Conservation (phyloP, 1,140 invertebrate genomes). For the Ladona fulva region DNA sequence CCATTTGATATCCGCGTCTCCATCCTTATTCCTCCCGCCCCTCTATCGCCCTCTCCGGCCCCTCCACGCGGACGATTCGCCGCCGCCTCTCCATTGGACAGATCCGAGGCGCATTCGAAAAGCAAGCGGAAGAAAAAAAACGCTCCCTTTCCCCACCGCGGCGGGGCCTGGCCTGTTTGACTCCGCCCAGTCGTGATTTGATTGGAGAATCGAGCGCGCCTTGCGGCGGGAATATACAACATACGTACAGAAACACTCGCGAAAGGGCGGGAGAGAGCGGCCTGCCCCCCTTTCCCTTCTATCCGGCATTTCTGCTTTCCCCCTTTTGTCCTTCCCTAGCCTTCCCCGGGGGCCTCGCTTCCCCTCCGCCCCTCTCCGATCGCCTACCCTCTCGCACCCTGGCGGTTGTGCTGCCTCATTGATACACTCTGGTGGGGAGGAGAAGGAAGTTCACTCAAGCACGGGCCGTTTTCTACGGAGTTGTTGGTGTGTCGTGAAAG, state of each 20-base stretch:
- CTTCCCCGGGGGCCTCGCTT: background rate
- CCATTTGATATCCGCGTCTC: conserved; percentile 4
- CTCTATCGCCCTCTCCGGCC: background rate
- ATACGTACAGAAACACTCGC: background rate
- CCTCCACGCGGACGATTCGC: background rate
- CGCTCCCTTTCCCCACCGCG: background rate
- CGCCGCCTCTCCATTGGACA: background rate
- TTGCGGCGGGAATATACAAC: background rate
- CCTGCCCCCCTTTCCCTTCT: background rate
- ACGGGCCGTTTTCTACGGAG: background rate
- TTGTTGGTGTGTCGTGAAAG: background rate
- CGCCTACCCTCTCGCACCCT: background rate
- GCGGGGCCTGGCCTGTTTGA: background rate
- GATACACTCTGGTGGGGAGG: background rate
- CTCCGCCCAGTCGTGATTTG: conserved; percentile 6
- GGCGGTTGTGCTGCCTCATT: background rate
- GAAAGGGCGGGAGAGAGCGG: background rate
- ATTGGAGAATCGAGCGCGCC: background rate
- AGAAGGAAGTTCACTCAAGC: background rate
- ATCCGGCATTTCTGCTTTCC: background rate
- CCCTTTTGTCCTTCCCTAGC: background rate
- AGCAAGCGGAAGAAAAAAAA: background rate
- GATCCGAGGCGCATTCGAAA: background rate
- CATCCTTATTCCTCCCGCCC: background rate
- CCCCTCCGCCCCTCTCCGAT: background rate